Evolutionary conservation across 1,140 invertebrate genomes (phyloP).

Genomic region (Zaprionus inermis): DNA sequence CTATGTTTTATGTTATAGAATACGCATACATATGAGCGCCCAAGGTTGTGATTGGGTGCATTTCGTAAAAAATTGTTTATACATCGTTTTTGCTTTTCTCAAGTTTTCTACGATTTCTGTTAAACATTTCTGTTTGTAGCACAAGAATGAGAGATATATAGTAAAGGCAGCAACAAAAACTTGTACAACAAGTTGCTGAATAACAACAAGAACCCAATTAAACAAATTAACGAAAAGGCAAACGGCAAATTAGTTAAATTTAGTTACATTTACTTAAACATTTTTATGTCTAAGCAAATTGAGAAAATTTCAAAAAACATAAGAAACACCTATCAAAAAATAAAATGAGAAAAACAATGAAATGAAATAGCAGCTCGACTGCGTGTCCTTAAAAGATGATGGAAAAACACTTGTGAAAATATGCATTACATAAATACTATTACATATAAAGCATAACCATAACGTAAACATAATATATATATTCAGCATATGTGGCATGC

Average conservation of each 20-base stretch:
- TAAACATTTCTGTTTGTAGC: conserved; percentile 67
- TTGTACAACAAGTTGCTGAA: conserved; percentile 73
- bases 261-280: conserved; percentile 67
- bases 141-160: conserved; percentile 37
- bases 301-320: conserved; percentile 35
- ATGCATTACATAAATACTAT: conserved; percentile 73
- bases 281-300: conserved; percentile 69
- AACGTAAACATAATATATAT: conserved; percentile 30
- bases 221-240: conserved; percentile 32
- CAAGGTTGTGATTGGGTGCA: conserved; percentile 11
- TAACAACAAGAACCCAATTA: conserved; percentile 21
- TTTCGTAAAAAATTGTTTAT: conserved; percentile 61
- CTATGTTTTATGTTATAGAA: conserved; percentile 65
- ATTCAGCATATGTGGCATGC: conserved; percentile 64
- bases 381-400: conserved; percentile 53
- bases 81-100: conserved; percentile 32
- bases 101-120: conserved; percentile 58
- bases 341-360: conserved; percentile 6
- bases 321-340: conserved; percentile 14
- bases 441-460: conserved; percentile 51
- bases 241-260: conserved; percentile 73
- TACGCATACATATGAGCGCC: conserved; percentile 74
- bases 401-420: conserved; percentile 73
- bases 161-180: conserved; percentile 49
- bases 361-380: conserved; percentile 29